Evolutionary conservation across 53 echinoderm and acorn worm species (phyloP).

Genomic region (Paracentrotus lividus): DNA sequence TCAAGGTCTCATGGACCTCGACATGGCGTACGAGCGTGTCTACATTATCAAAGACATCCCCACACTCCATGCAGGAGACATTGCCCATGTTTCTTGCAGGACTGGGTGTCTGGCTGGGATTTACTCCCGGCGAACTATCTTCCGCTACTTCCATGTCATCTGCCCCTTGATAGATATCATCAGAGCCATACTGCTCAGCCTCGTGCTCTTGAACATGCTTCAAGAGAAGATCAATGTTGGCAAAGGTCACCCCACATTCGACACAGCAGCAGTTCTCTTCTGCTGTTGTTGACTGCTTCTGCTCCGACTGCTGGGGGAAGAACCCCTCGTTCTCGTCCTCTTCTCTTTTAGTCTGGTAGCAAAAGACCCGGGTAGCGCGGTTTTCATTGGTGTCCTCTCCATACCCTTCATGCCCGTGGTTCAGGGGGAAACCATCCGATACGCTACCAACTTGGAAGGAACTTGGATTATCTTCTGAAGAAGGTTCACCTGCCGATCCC

Average conservation of each 20-base stretch:
- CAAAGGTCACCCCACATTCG: conserved; percentile 63
- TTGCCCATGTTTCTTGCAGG: background rate
- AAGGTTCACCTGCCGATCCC: background rate
- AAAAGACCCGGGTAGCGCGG: conserved; percentile 3
- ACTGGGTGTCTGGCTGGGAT: background rate
- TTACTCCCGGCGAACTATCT: background rate
- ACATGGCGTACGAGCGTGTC: conserved; percentile 53
- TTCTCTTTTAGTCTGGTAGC: conserved; percentile 40
- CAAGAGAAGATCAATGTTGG: conserved; percentile 54
- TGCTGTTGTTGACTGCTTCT: conserved; percentile 16
- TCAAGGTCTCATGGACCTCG: conserved; percentile 36
- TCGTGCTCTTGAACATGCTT: conserved; percentile 63
- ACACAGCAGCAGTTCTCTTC: conserved; percentile 67
- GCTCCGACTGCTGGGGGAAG: background rate
- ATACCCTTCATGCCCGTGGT: background rate
- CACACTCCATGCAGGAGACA: conserved; percentile 56
- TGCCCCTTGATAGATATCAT: conserved; percentile 40
- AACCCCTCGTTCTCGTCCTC: background rate
- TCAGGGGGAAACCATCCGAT: background rate
- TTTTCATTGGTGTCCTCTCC: background rate
- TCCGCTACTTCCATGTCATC: conserved; percentile 25
- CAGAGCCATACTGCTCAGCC: conserved; percentile 52
- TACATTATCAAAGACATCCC: conserved; percentile 42
- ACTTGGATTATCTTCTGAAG: background rate
- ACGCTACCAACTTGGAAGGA: background rate